A percentile compares a stretch with the other conserved stretches of the same genome.
Evolutionary conservation across 2,113 vertebrate species (phyloP).

Genomic region (Mohoua ochrocephala): DNA sequence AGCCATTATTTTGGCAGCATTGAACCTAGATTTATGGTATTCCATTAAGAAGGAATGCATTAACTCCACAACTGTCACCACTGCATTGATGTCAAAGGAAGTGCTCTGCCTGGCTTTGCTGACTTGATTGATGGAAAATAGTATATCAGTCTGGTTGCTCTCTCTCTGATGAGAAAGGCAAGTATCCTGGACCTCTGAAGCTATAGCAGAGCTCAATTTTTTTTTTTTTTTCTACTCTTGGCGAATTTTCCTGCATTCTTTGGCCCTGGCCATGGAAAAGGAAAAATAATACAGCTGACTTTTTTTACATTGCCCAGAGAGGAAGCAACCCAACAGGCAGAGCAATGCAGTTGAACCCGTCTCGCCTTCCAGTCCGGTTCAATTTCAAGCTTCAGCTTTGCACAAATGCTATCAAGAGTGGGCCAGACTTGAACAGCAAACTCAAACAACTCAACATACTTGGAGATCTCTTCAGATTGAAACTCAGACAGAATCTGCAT

Average conservation of each 20-base stretch:
- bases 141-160: constrained; percentile 45
- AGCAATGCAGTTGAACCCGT: neutral
- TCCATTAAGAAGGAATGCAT: constrained; percentile 64
- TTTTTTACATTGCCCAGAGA: constrained; percentile 18
- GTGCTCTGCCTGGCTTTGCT: constrained; percentile 58
- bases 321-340: neutral
- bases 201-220: neutral
- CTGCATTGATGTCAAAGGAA: constrained; percentile 58
- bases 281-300: neutral
- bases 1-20: constrained; percentile 48
- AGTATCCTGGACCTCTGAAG: constrained; percentile 38
- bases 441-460: neutral
- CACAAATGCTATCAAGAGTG: neutral
- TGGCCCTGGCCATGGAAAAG: constrained; percentile 5
- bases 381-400: neutral
- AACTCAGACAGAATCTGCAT: neutral
- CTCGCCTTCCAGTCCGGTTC: neutral
- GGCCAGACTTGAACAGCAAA: neutral
- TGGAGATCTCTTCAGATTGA: neutral
- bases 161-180: constrained; percentile 32
- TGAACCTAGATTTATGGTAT: constrained; percentile 66
- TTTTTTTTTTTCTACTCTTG: constrained; percentile 10
- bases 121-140: constrained; percentile 59
- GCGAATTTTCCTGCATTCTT: constrained; percentile 29
- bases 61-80: constrained; percentile 59